Conservation (phyloP, 1,140 invertebrate genomes). For the Drosophila grimshawi region DNA sequence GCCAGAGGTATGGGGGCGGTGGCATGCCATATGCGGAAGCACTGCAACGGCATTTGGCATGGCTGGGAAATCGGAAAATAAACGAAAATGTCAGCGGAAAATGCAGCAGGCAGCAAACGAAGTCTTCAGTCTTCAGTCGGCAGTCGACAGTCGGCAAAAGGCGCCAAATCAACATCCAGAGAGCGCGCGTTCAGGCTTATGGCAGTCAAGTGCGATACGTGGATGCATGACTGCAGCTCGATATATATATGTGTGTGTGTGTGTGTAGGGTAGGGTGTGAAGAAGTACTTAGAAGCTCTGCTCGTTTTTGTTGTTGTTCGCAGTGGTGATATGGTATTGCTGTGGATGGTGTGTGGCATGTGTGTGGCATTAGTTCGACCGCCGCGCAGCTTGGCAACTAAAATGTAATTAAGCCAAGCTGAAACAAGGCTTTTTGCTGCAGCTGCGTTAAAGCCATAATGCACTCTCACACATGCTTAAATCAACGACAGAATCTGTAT, state of each 20-base stretch:
- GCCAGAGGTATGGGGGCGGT: constrained; percentile 47
- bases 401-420: constrained; percentile 81
- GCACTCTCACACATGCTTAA: constrained; percentile 22
- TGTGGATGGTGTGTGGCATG: constrained; percentile 22
- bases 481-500: neutral
- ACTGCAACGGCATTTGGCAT: constrained; percentile 60
- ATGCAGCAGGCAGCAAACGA: constrained; percentile 34
- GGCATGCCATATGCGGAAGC: constrained; percentile 52
- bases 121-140: constrained; percentile 5
- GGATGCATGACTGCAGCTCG: constrained; percentile 21
- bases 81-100: constrained; percentile 80
- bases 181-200: constrained; percentile 69
- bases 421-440: constrained; percentile 80
- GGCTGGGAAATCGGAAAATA: constrained; percentile 78
- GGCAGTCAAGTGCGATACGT: constrained; percentile 52
- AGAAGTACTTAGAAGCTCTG: constrained; percentile 63
- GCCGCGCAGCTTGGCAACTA: constrained; percentile 70
- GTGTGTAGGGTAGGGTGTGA: constrained; percentile 18
- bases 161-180: constrained; percentile 71
- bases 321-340: constrained; percentile 19
- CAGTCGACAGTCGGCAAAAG: constrained; percentile 45
- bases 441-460: constrained; percentile 53
- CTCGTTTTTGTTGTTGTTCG: constrained; percentile 50
- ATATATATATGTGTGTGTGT: constrained; percentile 7
- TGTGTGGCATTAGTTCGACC: constrained; percentile 37